Evolutionary conservation across 2,888 invertebrate species (phyloP), one percentile per base, ranked within the genome.

Genomic region (Plebejus melissa): DNA sequence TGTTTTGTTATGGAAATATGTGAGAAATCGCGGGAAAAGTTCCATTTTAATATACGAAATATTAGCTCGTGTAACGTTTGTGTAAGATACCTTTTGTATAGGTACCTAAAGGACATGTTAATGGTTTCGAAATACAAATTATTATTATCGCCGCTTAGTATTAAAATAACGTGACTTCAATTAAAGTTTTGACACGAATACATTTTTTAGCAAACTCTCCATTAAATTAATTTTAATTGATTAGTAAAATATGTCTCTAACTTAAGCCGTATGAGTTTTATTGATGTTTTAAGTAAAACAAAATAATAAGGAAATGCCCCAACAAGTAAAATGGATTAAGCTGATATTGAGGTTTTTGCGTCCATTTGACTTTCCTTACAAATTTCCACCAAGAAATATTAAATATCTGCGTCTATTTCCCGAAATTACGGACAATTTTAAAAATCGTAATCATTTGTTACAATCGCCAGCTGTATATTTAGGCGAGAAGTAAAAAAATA

Each of bases 361-460:
- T 71, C 70, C 41, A 46, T 71, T 71, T 71, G 46, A 71, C 46
- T 71, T 41, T 41, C 46, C 46, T n/a, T 71, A 41, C 71, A 46
- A 71, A 46, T 71, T 71, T n/a, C 41, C 13, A 9, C 7, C 41
- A 46, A 71, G 46, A 71, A 71, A 71, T 71, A 41, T 46, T 71
- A 41, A 71, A 46, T 71, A 71, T 71, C 71, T 71, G 22, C 46
- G 46, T 71, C 41, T 46, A 28, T 71, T 46, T 71, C 71, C 41
- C 11, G 41, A 71, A 41, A 71, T 41, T 71, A 71, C 22, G 41
- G 3, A 71, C 71, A 71, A 41, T 71, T 71, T 71, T 71, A 22
- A 46, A 71, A 71, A 71, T 71, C 22, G 41, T 71, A 46, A 46
- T 71, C 71, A 71, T 71, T 71, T 71, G 22, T 71, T 71, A 22